Percentiles rank a stretch among this genome's conserved stretches.
These are phyloP conservation scores for Zhuqinia jingwanae DNA, from an alignment of 2,888 invertebrate genomes.

Conservation along the genomic window DNA sequence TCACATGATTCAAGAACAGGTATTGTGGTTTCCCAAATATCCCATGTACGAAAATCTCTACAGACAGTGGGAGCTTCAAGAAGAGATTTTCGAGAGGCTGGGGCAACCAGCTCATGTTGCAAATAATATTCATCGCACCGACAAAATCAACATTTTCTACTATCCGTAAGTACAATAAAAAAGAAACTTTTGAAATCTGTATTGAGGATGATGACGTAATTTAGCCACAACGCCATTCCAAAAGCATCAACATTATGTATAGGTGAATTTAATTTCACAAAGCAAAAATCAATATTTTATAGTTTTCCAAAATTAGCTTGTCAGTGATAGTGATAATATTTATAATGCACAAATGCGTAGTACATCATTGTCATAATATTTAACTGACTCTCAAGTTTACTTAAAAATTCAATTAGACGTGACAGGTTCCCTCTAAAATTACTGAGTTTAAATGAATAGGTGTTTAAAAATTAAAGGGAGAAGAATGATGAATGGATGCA, in stretches of 20 bases:
- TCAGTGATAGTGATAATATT: too few relatives aligned
- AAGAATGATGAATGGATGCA: background rate
- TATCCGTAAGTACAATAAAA: constrained; percentile 70
- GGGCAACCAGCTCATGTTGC: constrained; percentile 52
- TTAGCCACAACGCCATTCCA: too few relatives aligned
- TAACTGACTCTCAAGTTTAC: too few relatives aligned
- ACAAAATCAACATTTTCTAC: constrained; percentile 65
- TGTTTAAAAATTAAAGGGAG: background rate
- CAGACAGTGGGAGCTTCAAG: constrained; percentile 70
- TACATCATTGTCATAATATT: too few relatives aligned
- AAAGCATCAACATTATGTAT: too few relatives aligned
- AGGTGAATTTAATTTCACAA: too few relatives aligned
- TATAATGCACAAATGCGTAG: too few relatives aligned
- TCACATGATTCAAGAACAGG: constrained; percentile 70
- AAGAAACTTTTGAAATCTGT: background rate
- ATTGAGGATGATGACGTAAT: background rate
- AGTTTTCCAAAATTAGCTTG: too few relatives aligned
- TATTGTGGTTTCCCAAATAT: constrained; percentile 70
- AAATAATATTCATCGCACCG: constrained; percentile 57
- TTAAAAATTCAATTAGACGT: too few relatives aligned
- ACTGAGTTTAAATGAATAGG: too few relatives aligned
- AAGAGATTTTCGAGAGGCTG: constrained; percentile 62
- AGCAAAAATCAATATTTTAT: too few relatives aligned
- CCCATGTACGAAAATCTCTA: constrained; percentile 70
- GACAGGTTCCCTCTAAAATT: too few relatives aligned